Evolutionary conservation across 2,113 vertebrate genomes (phyloP).

Genomic region (Myxocyprinus asiaticus): DNA sequence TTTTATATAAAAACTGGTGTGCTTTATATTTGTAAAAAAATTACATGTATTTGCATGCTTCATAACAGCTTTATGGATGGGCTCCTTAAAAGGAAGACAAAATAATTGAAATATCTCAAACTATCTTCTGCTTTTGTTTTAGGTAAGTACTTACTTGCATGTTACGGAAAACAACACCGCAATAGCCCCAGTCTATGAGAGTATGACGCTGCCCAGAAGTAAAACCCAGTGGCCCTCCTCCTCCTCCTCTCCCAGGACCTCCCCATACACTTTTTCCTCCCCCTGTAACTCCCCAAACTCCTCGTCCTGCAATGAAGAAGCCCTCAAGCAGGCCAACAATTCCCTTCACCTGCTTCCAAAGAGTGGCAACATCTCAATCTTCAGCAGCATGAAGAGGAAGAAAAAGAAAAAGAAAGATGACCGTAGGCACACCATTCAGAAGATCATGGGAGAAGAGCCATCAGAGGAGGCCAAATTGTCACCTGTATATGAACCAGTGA

Average conservation of each 20-base stretch:
- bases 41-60: constrained; percentile 25
- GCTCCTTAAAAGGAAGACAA: no score
- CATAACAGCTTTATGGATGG: background rate
- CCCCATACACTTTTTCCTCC: background rate
- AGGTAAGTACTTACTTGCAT: constrained; percentile 80
- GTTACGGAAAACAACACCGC: constrained; percentile 72
- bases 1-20: no score
- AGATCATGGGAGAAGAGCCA: constrained; percentile 75
- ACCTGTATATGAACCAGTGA: constrained; percentile 25
- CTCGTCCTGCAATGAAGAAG: constrained; percentile 38
- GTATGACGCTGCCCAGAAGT: constrained; percentile 59
- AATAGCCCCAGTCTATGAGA: constrained; percentile 65
- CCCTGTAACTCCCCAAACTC: constrained; percentile 22
- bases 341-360: constrained; percentile 64
- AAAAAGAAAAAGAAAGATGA: constrained; percentile 73
- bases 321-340: background rate
- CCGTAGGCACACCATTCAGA: constrained; percentile 76
- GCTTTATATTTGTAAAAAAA: no score
- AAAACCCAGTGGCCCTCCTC: constrained; percentile 25
- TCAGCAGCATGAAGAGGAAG: constrained; percentile 78
- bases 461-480: constrained; percentile 17
- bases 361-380: constrained; percentile 66
- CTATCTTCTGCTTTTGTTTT: constrained; percentile 46
- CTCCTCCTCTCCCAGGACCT: background rate
- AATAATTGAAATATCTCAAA: background rate